Evolutionary conservation across 2,113 vertebrate species (phyloP).

Genomic region (Neoarius graeffei): DNA sequence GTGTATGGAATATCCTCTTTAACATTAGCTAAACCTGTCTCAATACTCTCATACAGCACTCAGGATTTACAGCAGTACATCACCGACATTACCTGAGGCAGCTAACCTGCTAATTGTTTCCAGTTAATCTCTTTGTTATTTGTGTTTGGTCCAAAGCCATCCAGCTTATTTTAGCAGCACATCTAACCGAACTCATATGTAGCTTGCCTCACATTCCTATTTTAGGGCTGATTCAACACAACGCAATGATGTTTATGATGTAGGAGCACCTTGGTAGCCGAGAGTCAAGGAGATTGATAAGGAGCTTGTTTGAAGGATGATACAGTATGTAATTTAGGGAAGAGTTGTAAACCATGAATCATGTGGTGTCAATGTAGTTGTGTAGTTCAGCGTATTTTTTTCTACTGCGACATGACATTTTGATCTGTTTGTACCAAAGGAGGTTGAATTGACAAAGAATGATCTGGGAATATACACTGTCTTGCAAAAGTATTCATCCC

Average conservation of each 20-base stretch:
- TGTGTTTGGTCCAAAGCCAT: background rate
- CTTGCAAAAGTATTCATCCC: no score
- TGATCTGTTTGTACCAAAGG: background rate
- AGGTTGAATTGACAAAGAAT: no score
- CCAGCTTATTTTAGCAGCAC: background rate
- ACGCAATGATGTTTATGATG: background rate
- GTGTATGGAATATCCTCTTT: background rate
- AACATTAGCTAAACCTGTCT: background rate
- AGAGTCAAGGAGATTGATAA: background rate
- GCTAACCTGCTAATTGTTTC: background rate
- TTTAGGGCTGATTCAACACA: background rate
- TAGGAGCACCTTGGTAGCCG: no score
- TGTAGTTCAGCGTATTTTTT: background rate
- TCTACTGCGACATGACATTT: background rate
- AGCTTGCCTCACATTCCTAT: background rate
- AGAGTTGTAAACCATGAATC: background rate
- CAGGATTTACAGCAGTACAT: background rate
- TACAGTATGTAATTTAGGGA: background rate
- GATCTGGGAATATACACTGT: no score
- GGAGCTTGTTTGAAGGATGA: background rate
- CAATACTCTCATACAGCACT: background rate
- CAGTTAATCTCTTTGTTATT: background rate
- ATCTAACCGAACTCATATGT: background rate
- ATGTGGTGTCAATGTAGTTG: background rate
- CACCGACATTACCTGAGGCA: background rate